These are phyloP conservation scores for Chloropsis cyanopogon DNA, from an alignment of 2,113 vertebrate species.

Conservation along the genomic window DNA sequence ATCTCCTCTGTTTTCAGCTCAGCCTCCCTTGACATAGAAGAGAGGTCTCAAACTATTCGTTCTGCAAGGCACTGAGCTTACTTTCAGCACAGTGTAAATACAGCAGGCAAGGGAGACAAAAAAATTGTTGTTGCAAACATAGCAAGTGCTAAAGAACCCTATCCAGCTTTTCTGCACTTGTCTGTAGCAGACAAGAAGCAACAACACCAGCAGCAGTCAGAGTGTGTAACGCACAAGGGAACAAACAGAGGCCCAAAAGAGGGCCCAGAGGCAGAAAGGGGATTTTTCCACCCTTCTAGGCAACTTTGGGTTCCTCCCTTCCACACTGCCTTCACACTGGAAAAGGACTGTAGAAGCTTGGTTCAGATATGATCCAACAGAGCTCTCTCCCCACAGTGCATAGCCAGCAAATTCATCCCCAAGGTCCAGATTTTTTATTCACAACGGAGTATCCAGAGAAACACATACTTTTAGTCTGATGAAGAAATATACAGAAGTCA, in stretches of 20 bases:
- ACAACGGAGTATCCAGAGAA: background rate
- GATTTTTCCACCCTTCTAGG: background rate
- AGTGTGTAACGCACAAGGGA: background rate
- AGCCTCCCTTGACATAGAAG: background rate
- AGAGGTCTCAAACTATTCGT: background rate
- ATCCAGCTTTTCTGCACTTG: background rate
- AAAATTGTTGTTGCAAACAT: background rate
- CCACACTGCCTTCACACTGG: background rate
- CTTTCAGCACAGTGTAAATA: background rate
- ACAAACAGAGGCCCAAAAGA: background rate
- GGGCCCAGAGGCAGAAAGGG: background rate
- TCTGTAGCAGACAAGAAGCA: background rate
- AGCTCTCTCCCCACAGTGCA: fast-evolving
- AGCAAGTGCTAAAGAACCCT: background rate
- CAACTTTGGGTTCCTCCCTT: background rate
- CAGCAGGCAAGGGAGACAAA: background rate
- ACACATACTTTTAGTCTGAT: background rate
- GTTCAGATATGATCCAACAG: background rate
- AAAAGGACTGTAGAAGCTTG: background rate
- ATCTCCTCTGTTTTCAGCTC: background rate
- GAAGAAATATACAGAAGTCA: background rate
- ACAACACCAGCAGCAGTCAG: background rate
- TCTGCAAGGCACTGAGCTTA: background rate
- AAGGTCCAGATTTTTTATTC: background rate
- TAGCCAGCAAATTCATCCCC: background rate